Percentiles rank a stretch among this genome's conserved stretches.
Evolutionary conservation across 1,140 invertebrate genomes (phyloP).

Genomic region (Wasmannia auropunctata): DNA sequence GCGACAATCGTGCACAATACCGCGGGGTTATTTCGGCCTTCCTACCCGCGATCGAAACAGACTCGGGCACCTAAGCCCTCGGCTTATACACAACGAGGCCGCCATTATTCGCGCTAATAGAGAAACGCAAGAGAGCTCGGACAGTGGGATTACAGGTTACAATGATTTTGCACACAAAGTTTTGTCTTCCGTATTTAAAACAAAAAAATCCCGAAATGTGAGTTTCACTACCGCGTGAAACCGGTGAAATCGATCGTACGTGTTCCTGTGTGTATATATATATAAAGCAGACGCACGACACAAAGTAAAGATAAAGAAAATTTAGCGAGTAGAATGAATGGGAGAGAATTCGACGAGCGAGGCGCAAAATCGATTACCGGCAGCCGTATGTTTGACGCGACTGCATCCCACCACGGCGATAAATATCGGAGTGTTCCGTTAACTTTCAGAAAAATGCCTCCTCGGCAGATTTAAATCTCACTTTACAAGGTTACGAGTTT

Average conservation of each 20-base stretch:
- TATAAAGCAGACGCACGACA: too few species aligned
- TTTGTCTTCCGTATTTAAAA: background rate
- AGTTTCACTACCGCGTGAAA: background rate
- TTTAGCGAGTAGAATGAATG: background rate
- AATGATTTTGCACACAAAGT: conserved; percentile 29
- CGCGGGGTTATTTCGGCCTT: conserved; percentile 44
- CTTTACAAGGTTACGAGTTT: conserved; percentile 61
- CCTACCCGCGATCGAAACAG: conserved; percentile 32
- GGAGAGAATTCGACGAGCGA: background rate
- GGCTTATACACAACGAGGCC: conserved; percentile 21
- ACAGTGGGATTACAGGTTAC: conserved; percentile 7
- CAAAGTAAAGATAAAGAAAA: background rate
- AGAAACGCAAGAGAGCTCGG: conserved; percentile 47
- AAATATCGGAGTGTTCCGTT: conserved; percentile 40
- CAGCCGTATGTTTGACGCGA: background rate
- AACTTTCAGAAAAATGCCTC: conserved; percentile 29
- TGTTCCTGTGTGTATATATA: background rate
- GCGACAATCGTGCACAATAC: conserved; percentile 32
- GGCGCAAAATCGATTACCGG: background rate
- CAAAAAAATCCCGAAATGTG: background rate
- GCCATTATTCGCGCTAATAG: conserved; percentile 50
- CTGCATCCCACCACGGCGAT: background rate
- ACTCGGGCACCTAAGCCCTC: conserved; percentile 35
- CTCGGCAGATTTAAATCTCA: conserved; percentile 60
- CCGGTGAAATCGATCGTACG: background rate